phyloP scores from a whole-genome alignment of 2,888 invertebrate genomes.

The Lasioglossum figueresi region DNA sequence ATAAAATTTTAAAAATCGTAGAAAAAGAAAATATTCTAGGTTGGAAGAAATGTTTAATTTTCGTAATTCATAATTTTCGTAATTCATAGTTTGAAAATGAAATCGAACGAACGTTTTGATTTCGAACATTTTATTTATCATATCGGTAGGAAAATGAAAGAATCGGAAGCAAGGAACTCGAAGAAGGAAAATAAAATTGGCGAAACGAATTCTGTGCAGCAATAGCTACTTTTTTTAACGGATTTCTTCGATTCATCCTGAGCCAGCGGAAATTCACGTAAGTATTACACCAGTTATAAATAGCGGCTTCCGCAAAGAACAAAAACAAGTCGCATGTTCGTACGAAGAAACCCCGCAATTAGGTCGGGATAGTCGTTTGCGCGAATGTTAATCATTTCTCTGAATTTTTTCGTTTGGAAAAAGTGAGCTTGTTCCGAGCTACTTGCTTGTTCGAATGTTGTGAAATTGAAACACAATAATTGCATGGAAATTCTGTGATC shows the following conservation, averaged over 20 bases:
- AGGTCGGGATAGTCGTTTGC: neutral
- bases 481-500: neutral
- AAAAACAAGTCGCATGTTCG: neutral
- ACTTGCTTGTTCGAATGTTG: neutral
- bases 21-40: too few species aligned
- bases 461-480: neutral
- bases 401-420: neutral
- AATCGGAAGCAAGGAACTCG: neutral
- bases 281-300: neutral
- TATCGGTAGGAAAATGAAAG: neutral
- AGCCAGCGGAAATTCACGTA: neutral
- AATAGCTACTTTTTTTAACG: neutral
- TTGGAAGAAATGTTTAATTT: too few species aligned
- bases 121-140: too few species aligned
- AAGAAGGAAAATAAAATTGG: neutral
- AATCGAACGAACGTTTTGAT: too few species aligned
- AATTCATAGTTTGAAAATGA: too few species aligned
- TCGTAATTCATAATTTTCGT: too few species aligned
- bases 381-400: neutral
- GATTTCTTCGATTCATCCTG: slow-evolving; percentile 12
- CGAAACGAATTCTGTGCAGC: neutral
- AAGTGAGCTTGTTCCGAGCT: neutral
- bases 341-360: neutral
- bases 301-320: neutral
- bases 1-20: too few species aligned